Percentiles rank a stretch among this genome's conserved stretches.
phyloP scores from a whole-genome alignment of 2,797 vertebrate genomes.

The Rachycentron canadum region DNA sequence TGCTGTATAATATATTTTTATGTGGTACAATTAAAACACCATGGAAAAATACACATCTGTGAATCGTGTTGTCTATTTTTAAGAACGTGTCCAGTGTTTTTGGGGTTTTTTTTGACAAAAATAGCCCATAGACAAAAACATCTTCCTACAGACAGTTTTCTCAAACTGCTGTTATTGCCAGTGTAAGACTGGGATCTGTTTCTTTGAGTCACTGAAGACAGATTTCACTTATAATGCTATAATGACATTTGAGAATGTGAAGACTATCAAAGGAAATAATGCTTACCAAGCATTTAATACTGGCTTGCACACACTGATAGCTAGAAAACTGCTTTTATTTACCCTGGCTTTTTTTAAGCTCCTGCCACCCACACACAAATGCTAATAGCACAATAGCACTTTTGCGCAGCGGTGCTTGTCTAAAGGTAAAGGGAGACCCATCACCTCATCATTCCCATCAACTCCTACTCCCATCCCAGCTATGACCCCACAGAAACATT shows the following conservation, averaged over 20 bases:
- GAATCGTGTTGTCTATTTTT: background rate
- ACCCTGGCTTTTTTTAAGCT: conserved; percentile 80
- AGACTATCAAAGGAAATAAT: conserved; percentile 62
- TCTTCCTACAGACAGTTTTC: background rate
- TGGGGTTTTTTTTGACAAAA: background rate
- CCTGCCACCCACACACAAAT: conserved; percentile 86
- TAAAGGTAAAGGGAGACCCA: conserved; percentile 87
- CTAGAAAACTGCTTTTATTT: conserved; percentile 84
- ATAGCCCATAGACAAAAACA: background rate
- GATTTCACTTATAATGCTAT: conserved; percentile 22
- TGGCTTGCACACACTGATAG: conserved; percentile 54
- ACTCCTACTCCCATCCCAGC: conserved; percentile 88
- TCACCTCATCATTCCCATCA: conserved; percentile 88
- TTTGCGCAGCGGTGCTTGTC: conserved; percentile 84
- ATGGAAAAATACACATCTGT: background rate
- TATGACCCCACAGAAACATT: conserved; percentile 85
- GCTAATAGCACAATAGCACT: conserved; percentile 88
- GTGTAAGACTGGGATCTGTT: background rate
- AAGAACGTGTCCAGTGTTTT: conserved; percentile 1
- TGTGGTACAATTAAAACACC: background rate
- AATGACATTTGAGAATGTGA: conserved; percentile 27
- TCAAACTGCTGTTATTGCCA: background rate
- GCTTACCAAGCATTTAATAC: conserved; percentile 78
- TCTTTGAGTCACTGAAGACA: conserved; percentile 23
- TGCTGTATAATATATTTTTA: background rate